Percentiles rank a stretch among this genome's conserved stretches.
Conservation (phyloP, 2,797 vertebrate genomes). For the Chloroceryle amazona region DNA sequence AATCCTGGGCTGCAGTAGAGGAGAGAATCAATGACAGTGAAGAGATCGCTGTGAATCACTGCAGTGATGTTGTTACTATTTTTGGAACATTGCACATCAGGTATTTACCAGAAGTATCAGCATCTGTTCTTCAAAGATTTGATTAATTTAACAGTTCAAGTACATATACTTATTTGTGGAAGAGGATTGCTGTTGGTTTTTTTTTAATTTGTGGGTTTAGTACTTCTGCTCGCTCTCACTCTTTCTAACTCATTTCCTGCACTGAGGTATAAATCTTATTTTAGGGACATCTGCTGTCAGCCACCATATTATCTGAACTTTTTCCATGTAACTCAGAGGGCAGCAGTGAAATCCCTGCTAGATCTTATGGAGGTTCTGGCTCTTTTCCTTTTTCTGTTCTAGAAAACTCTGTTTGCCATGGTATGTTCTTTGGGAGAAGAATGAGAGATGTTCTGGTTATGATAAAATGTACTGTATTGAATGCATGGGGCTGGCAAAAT, state of each 20-base stretch:
- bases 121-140: neutral
- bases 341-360: neutral
- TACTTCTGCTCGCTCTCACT: neutral
- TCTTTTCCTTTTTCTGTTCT: neutral
- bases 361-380: neutral
- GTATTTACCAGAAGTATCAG: neutral
- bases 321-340: neutral
- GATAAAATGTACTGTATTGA: conserved; percentile 38
- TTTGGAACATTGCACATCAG: neutral
- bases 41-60: neutral
- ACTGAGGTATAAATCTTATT: neutral
- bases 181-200: neutral
- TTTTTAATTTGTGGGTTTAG: neutral
- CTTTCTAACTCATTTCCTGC: neutral
- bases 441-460: conserved; percentile 35
- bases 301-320: neutral
- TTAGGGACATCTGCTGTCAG: neutral
- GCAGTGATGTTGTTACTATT: neutral
- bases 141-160: neutral
- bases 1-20: neutral
- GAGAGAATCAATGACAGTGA: neutral
- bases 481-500: neutral
- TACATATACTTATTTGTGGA: neutral
- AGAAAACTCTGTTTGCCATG: neutral
- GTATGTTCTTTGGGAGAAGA: neutral